These are phyloP conservation scores for Falco novaeseelandiae DNA, from an alignment of 2,797 vertebrate species.

Conservation along the genomic window DNA sequence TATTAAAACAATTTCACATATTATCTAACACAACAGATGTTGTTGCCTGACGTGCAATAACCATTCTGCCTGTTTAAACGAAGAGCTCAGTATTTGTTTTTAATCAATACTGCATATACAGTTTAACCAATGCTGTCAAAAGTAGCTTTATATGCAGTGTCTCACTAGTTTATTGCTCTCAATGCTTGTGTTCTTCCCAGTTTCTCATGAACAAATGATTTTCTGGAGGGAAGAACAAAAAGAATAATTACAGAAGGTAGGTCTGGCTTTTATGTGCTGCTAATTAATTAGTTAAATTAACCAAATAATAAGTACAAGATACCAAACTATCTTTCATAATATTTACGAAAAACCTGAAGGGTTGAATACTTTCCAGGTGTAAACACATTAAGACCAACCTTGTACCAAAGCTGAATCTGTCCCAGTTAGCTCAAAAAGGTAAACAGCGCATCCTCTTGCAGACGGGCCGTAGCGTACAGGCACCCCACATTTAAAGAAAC, in stretches of 20 bases:
- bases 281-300: constrained; percentile 23
- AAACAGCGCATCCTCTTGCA: neutral
- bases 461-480: neutral
- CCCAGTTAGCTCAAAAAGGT: neutral
- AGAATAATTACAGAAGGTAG: neutral
- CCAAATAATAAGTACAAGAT: neutral
- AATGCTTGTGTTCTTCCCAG: neutral
- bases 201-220: neutral
- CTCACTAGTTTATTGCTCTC: neutral
- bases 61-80: neutral
- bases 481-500: neutral
- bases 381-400: neutral
- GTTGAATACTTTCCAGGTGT: neutral
- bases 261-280: neutral
- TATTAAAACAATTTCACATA: neutral
- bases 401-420: neutral
- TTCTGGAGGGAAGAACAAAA: neutral
- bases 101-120: neutral
- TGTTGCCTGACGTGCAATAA: neutral
- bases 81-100: neutral
- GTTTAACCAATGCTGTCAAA: neutral
- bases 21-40: neutral
- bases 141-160: neutral
- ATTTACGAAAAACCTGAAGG: neutral
- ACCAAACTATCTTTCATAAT: neutral